phyloP scores from a whole-genome alignment of 1,140 invertebrate genomes.

The Pollicipes pollicipes region DNA sequence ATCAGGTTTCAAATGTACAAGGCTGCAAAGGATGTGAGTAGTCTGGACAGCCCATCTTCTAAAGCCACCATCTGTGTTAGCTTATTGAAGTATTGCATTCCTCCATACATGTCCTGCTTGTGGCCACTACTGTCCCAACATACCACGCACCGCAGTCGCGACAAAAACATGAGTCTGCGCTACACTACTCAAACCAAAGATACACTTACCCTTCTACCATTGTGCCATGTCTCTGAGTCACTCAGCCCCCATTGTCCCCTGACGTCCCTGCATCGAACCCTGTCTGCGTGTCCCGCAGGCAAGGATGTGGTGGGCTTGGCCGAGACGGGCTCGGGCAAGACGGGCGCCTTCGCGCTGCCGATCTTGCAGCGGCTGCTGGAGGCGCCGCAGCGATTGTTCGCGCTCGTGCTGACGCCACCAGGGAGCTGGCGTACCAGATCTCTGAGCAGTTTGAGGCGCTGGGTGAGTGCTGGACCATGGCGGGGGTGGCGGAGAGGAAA shows the following conservation, averaged over 20 bases:
- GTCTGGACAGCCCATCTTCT: too few relatives aligned
- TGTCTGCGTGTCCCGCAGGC: conserved; percentile 26
- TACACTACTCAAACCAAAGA: neutral
- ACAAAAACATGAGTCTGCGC: too few relatives aligned
- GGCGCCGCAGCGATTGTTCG: conserved; percentile 83
- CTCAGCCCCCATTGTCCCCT: too few relatives aligned
- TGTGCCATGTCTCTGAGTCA: neutral
- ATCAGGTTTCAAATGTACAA: too few relatives aligned
- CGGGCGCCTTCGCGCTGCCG: conserved; percentile 88
- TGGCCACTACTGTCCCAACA: too few relatives aligned
- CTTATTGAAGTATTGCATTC: too few relatives aligned
- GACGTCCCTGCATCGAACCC: too few relatives aligned
- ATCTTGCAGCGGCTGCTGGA: conserved; percentile 80
- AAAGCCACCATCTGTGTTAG: too few relatives aligned
- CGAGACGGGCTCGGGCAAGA: conserved; percentile 96
- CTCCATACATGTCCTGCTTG: too few relatives aligned
- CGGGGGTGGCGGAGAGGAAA: too few relatives aligned
- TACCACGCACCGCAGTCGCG: too few relatives aligned
- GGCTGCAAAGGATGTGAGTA: too few relatives aligned
- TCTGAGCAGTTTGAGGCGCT: conserved; percentile 39
- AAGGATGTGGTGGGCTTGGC: conserved; percentile 92
- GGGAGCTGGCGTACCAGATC: conserved; percentile 72
- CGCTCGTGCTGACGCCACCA: conserved; percentile 80
- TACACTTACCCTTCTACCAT: neutral
- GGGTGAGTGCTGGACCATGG: conserved; percentile 15